Evolutionary conservation across 2,797 vertebrate species (phyloP).

Genomic region (Pelobates cultripes): DNA sequence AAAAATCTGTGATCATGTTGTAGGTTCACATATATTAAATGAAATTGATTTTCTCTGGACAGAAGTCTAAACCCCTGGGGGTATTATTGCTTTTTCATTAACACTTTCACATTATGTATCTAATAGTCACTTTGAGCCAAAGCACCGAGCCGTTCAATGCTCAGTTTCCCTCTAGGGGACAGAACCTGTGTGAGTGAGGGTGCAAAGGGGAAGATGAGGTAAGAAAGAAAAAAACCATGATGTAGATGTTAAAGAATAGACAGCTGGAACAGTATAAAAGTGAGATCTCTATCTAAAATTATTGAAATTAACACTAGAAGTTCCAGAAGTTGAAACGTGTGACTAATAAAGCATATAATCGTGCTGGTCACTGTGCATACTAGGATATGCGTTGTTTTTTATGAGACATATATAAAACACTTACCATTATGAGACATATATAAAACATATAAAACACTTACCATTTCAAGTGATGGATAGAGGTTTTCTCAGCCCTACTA

Average conservation of each 20-base stretch:
- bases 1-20: constrained; percentile 2
- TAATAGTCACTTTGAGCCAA: constrained; percentile 8
- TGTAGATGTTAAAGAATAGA: not conserved
- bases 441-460: too few species aligned
- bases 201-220: not conserved
- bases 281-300: too few species aligned
- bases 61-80: constrained; percentile 19
- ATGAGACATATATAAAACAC: too few species aligned
- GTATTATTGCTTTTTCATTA: constrained; percentile 30
- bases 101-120: constrained; percentile 9
- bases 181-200: not conserved
- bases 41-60: constrained; percentile 25
- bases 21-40: not conserved
- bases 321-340: too few species aligned
- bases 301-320: too few species aligned
- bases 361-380: too few species aligned
- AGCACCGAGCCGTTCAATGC: not conserved
- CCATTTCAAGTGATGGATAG: too few species aligned
- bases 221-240: not conserved
- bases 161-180: not conserved
- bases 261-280: not conserved
- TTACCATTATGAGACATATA: too few species aligned
- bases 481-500: too few species aligned
- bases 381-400: too few species aligned
- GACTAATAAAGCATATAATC: too few species aligned